Evolutionary conservation across 1,140 invertebrate species (phyloP).

Genomic region (Macrotrachela quadricornifera): DNA sequence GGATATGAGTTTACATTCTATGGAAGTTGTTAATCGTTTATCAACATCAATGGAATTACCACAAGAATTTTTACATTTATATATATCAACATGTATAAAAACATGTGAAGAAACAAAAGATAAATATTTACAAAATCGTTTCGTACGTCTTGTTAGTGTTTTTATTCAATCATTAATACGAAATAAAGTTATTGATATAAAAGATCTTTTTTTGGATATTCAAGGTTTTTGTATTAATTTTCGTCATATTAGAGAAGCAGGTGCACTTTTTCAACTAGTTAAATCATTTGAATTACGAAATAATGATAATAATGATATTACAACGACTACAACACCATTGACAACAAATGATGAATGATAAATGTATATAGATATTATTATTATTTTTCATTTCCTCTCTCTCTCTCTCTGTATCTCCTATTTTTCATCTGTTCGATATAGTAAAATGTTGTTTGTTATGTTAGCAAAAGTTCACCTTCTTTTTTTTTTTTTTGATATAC

Average conservation of each 20-base stretch:
- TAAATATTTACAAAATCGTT: constrained; percentile 79
- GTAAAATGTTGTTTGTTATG: too few relatives aligned
- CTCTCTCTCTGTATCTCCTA: too few relatives aligned
- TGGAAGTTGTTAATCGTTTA: not conserved
- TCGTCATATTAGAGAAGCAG: constrained; percentile 78
- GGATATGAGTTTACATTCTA: not conserved
- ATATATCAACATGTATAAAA: constrained; percentile 87
- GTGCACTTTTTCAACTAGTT: constrained; percentile 67
- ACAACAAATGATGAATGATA: too few relatives aligned
- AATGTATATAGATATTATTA: too few relatives aligned
- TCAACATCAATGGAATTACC: constrained; percentile 36
- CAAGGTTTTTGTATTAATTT: constrained; percentile 95
- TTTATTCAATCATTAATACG: constrained; percentile 84
- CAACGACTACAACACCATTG: too few relatives aligned
- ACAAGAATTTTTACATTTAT: constrained; percentile 80
- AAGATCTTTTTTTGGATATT: constrained; percentile 53
- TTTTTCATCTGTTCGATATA: too few relatives aligned
- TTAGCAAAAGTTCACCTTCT: too few relatives aligned
- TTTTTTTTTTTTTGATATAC: too few relatives aligned
- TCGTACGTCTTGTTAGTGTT: constrained; percentile 80
- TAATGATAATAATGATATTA: too few relatives aligned
- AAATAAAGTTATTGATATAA: constrained; percentile 90
- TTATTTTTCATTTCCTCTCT: too few relatives aligned
- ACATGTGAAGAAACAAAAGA: constrained; percentile 91
- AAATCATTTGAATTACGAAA: constrained; percentile 36